phyloP scores from a whole-genome alignment of 2,888 invertebrate species.

The Chrysolina oricalcia region DNA sequence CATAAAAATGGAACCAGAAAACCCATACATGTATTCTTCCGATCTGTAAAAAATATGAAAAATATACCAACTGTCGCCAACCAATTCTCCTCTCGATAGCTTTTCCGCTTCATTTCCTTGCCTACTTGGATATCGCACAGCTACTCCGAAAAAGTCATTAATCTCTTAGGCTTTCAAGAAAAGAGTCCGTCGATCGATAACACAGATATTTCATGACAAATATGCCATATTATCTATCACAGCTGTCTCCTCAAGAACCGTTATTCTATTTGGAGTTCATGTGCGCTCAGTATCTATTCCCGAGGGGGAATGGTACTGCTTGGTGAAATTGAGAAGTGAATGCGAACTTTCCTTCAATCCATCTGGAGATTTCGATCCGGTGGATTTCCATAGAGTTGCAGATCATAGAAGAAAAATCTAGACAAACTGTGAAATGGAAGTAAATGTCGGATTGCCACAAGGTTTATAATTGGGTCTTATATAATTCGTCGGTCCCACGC shows the following conservation, averaged over 20 bases:
- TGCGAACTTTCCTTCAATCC: background rate
- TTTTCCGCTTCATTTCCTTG: slow-evolving; percentile 17
- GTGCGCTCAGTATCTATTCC: background rate
- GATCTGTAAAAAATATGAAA: background rate
- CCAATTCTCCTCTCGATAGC: background rate
- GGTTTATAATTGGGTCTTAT: too few species aligned
- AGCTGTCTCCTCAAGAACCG: slow-evolving; percentile 12
- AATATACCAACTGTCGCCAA: slow-evolving; percentile 2
- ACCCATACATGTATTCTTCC: background rate
- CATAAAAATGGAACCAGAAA: background rate
- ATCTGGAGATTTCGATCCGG: background rate
- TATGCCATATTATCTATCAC: slow-evolving; percentile 16
- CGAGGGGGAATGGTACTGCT: background rate
- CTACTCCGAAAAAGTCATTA: slow-evolving; percentile 16
- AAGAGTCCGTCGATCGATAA: slow-evolving; percentile 10
- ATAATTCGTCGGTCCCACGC: too few species aligned
- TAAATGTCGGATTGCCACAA: too few species aligned
- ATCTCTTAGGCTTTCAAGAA: slow-evolving; percentile 11
- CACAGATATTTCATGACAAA: slow-evolving; percentile 24
- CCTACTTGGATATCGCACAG: background rate
- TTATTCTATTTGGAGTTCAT: slow-evolving; percentile 13
- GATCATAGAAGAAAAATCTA: too few species aligned
- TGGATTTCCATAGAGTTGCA: too few species aligned
- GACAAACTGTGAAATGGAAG: too few species aligned
- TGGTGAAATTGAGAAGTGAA: background rate